Conservation (phyloP, 2,797 vertebrate genomes). For the Allobates femoralis region DNA sequence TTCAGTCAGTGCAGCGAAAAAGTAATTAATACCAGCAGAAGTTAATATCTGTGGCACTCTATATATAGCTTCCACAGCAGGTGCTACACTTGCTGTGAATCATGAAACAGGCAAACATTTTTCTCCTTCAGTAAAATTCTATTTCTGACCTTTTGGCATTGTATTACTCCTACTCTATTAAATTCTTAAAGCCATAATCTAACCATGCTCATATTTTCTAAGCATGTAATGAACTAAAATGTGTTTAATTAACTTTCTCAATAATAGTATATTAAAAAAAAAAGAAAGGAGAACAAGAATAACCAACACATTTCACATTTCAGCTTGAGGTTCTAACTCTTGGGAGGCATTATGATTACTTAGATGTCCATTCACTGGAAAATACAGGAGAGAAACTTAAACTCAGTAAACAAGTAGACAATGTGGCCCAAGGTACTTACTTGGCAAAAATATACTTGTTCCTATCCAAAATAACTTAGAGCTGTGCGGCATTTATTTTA, state of each 20-base stretch:
- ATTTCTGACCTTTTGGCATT: not conserved
- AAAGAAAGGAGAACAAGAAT: not conserved
- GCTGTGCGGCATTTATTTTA: conserved; percentile 19
- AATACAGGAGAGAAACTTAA: conserved; percentile 34
- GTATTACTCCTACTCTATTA: not conserved
- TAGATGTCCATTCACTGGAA: conserved; percentile 44
- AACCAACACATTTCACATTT: conserved; percentile 4
- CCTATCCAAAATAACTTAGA: conserved; percentile 39
- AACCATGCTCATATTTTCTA: not conserved
- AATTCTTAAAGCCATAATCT: not conserved
- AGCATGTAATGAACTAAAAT: not conserved
- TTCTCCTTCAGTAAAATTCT: too few species aligned
- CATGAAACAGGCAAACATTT: too few species aligned
- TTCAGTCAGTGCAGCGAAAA: too few species aligned
- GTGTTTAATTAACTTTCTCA: not conserved
- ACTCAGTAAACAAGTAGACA: conserved; percentile 52
- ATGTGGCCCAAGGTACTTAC: conserved; percentile 51
- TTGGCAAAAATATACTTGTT: conserved; percentile 46
- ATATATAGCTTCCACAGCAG: too few species aligned
- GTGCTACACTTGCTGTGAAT: too few species aligned
- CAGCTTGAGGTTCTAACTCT: not conserved
- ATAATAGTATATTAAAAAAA: not conserved
- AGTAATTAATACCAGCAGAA: too few species aligned
- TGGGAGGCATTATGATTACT: conserved; percentile 40
- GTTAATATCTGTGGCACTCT: too few species aligned